Evolutionary conservation across 2,113 vertebrate genomes (phyloP).

Genomic region (Mustelus asterias): DNA sequence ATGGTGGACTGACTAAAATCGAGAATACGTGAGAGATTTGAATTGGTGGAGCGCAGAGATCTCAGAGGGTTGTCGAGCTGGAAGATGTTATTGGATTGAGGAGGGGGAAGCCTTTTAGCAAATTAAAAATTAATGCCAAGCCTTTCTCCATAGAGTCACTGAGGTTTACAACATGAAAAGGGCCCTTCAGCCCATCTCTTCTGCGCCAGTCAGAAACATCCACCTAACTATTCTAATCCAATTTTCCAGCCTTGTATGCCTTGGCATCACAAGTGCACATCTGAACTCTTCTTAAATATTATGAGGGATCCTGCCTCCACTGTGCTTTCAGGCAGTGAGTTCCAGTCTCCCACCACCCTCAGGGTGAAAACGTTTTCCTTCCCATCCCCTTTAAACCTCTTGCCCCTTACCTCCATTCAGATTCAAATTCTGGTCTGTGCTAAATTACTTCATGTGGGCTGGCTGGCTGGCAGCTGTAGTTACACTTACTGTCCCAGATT

Average conservation of each 20-base stretch:
- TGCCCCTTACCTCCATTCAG: background rate
- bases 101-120: background rate
- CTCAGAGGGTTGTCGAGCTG: background rate
- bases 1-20: background rate
- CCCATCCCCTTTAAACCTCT: too few relatives aligned
- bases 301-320: too few relatives aligned
- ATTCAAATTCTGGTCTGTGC: background rate
- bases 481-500: background rate
- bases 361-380: too few relatives aligned
- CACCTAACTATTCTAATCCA: too few relatives aligned
- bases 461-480: background rate
- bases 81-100: background rate
- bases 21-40: background rate
- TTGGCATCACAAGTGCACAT: too few relatives aligned
- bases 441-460: background rate
- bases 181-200: too few relatives aligned
- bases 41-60: background rate
- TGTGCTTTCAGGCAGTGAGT: too few relatives aligned
- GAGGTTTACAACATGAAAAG: too few relatives aligned
- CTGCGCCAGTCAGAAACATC: too few relatives aligned
- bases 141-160: background rate
- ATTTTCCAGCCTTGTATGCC: too few relatives aligned
- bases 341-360: too few relatives aligned
- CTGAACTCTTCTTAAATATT: too few relatives aligned
- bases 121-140: background rate